These are phyloP conservation scores for Parthenolecanium corni DNA, from an alignment of 2,888 invertebrate species.

Conservation along the genomic window DNA sequence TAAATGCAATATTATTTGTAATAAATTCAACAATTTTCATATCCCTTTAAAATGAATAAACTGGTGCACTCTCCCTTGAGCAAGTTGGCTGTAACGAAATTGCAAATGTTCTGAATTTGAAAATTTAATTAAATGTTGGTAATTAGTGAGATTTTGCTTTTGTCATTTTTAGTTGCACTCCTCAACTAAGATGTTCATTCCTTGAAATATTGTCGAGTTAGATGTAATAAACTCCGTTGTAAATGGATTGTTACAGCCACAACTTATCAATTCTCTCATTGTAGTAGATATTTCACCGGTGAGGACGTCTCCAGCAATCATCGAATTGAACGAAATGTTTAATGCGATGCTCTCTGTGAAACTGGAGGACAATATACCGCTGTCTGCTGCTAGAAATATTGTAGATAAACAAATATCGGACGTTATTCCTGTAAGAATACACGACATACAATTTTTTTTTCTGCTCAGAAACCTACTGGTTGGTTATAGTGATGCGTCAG, in stretches of 20 bases:
- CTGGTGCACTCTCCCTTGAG: too few relatives aligned
- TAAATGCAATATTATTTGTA: too few relatives aligned
- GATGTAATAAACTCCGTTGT: background rate
- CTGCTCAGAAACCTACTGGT: background rate
- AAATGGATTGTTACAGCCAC: constrained; percentile 26
- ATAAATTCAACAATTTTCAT: too few relatives aligned
- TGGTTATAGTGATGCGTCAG: background rate
- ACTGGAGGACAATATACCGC: constrained; percentile 49
- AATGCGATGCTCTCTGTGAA: constrained; percentile 51
- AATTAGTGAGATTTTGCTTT: too few relatives aligned
- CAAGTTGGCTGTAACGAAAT: too few relatives aligned
- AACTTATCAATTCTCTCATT: constrained; percentile 49
- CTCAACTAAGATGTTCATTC: too few relatives aligned
- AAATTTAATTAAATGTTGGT: too few relatives aligned
- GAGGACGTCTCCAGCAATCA: constrained; percentile 49
- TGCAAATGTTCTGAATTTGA: too few relatives aligned
- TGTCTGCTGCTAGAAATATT: constrained; percentile 57
- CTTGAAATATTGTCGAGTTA: too few relatives aligned
- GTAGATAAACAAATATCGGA: constrained; percentile 50
- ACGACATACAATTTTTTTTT: too few relatives aligned
- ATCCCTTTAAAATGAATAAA: too few relatives aligned
- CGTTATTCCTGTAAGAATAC: constrained; percentile 27
- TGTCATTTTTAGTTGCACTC: too few relatives aligned
- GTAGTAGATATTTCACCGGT: constrained; percentile 63
- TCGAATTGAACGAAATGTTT: constrained; percentile 52